Evolutionary conservation across 2,888 invertebrate species (phyloP), one percentile per base, ranked within the genome.

Genomic region (Myopa tessellatipennis): DNA sequence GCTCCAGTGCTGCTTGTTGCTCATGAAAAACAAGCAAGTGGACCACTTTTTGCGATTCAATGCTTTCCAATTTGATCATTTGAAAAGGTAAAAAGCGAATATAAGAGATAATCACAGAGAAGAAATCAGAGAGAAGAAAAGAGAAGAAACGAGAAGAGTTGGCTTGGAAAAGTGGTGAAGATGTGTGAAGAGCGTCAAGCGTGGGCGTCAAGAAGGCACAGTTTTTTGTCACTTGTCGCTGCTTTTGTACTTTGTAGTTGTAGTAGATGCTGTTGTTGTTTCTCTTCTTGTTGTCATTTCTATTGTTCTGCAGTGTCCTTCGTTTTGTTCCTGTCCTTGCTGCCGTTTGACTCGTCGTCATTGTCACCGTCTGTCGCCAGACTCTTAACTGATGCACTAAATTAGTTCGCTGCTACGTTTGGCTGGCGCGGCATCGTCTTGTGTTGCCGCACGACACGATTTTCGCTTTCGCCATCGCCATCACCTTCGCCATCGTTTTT

Each of bases 341-440:
- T n/a, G n/a, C n/a, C n/a, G n/a, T 18, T 45, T 40, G 40, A 40
- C 40, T 67, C 67, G 55, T 61, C 26, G 63, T 52, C 52, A 36
- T 38, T 50, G 18, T 65, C 52, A 12, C 63, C 34, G 50, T 65
- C 77, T 76, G 77, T 77, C 77, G 77, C 67, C 72, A 71, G 70
- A 8, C 61, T 70, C 76, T 76, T 76, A 76, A 76, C 76, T 76
- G 76, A 76, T 76, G 76, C 76, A 76, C 63, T 76, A 76, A 76
- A 76, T 76, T 76, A 76, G 76, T 76, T 71, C 76, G 52, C 61
- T 45, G 18, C 45, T 68, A 52, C 58, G 68, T 68, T 26, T 67
- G 52, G 18, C 58, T 68, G 36, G 38, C 26, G 72, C 38, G 45
- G 34, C 68, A n/a, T 55, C 58, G 36, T 71, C 58, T 71, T 71